Base-by-base conservation (phyloP, 2,797 vertebrate species). In the Hoplostethus atlanticus region DNA sequence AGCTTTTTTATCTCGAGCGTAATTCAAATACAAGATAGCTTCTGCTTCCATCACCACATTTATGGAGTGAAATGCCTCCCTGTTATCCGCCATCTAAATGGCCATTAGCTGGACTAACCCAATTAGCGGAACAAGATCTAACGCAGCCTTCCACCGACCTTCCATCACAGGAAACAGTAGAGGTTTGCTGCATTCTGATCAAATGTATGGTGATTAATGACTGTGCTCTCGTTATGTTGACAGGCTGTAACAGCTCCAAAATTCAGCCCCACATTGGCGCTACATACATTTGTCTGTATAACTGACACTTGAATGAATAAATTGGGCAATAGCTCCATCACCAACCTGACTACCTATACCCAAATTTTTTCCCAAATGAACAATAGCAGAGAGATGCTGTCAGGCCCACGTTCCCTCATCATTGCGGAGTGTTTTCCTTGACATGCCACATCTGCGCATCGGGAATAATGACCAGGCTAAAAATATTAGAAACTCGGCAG, bases 141-240 rank as follows among this genome's bases (percentile, higher is more conserved):
- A 94, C 92, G 90, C 84, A 87, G 84, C 82, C 81, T 71, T 90
- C 92, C 89, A 90, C 86, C 92, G 91, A 92, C 89, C 87, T 90
- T 90, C 92, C 91, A 94, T 93, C 93, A 93, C 92, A 94, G 92
- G 93, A 93, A 93, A 92, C 93, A 85, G 90, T 87, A 90, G 92
- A 92, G 90, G 85, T 89, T 92, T 93, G 93, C 92, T 92, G 87
- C 90, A 92, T 96, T 96, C 95, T 97, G 94, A 97, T 96, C 96
- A 96, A 94, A 95, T 96, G 95, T 92, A 94, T 91, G 95, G 94
- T 96, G 95, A 93, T 96, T 96, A 97, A 97, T 96, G 96, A 93
- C 93, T 91, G 85, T 75, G 90, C 83, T 81, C 81, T 76, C 72
- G 67, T 88, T 55, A 60, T 90, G 91, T 88, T 92, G 89, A 92